Evolutionary conservation across 1,140 invertebrate species (phyloP), one percentile per base, ranked within the genome.

Genomic region (Cydia amplana): DNA sequence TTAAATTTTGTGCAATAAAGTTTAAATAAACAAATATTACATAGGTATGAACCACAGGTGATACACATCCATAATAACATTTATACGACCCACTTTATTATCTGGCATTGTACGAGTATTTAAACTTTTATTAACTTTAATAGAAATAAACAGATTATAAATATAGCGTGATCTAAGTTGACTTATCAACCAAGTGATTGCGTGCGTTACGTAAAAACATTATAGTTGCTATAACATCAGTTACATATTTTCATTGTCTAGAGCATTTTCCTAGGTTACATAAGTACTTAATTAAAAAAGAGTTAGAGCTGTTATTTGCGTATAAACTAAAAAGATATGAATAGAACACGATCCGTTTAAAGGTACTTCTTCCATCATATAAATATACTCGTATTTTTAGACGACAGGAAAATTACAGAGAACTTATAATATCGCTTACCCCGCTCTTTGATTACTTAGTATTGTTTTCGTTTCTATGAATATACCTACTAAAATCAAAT

Each of bases 191-290:
- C 55, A 23, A 23, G 55, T 12, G 55, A 74, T 82, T 83, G 79
- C 74, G 79, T 25, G 60, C 73, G 78, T 90, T 91, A 88, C 83
- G 82, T 90, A 91, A 89, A 85, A 78, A 75, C 76, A 20, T 55
- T 80, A 75, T 63, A 77, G 63, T 76, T 84, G 84, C 87, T 81
- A n/a, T n/a, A 77, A 78, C 83, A 79, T 82, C 81, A 84, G 85
- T 87, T 89, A 85, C 79, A 85, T 79, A 85, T 89, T 85, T 92
- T 92, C 91, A 92, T 89, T 92, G 89, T 92, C 91, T 92, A 92
- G 89, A 89, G 86, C 91, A 87, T 88, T 70, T 79, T 81, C 77
- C 77, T 65, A 49, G 2, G 51, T 85, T 85, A 87, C 82, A 81
- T 83, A 79, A 49, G 46, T 5, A 18, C 18, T 12, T 51, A 60